A percentile compares a stretch with the other conserved stretches of the same genome.
Evolutionary conservation across 1,140 invertebrate species (phyloP).

Genomic region (Plodia interpunctella): DNA sequence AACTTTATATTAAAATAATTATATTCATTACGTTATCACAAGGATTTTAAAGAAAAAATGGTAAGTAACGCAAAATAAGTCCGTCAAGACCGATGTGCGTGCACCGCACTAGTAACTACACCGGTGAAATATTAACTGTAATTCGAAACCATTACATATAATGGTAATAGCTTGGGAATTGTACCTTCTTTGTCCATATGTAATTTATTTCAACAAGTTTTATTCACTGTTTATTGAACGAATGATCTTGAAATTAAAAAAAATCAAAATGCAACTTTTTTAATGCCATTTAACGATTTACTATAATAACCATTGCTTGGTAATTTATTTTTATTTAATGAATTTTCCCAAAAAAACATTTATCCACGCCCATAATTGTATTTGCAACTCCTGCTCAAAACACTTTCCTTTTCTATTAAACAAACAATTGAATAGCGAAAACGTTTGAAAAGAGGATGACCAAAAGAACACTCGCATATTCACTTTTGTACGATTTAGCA

Average conservation of each 20-base stretch:
- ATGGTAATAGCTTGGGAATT: conserved; percentile 67
- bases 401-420: neutral
- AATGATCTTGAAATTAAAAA: too few relatives aligned
- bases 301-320: too few relatives aligned
- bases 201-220: conserved; percentile 14
- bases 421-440: neutral
- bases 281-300: too few relatives aligned
- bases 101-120: conserved; percentile 51
- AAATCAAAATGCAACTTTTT: too few relatives aligned
- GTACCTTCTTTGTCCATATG: conserved; percentile 43
- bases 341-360: too few relatives aligned
- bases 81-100: conserved; percentile 29
- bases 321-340: too few relatives aligned
- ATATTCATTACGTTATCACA: too few relatives aligned
- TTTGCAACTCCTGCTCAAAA: too few relatives aligned
- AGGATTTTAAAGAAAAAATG: too few relatives aligned
- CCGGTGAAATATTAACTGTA: conserved; percentile 63
- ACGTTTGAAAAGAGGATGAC: neutral
- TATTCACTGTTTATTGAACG: neutral
- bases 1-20: too few relatives aligned
- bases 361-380: too few relatives aligned
- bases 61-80: too few relatives aligned
- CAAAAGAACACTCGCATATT: neutral
- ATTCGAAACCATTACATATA: conserved; percentile 59
- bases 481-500: neutral